Conservation (phyloP, 2,113 vertebrate species). For the Loxodonta africana region DNA sequence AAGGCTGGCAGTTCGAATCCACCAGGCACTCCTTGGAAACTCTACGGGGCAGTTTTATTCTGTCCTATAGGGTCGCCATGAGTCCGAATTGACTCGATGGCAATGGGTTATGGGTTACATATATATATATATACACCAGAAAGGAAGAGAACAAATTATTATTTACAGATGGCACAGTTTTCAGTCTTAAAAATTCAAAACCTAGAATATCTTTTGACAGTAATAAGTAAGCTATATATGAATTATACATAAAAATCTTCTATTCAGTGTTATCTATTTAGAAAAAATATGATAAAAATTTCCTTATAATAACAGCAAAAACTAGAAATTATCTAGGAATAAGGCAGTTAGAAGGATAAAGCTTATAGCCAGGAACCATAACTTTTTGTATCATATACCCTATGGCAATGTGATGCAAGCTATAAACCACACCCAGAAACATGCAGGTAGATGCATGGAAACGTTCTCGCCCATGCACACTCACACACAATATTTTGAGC, state of each 20-base stretch:
- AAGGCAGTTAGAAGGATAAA: not conserved
- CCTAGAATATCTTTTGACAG: not conserved
- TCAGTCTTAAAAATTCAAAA: not conserved
- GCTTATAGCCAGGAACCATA: not conserved
- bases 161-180: not conserved
- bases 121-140: not conserved
- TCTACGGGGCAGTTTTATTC: too few relatives aligned
- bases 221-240: not conserved
- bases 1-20: too few relatives aligned
- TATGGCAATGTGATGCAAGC: not conserved
- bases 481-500: not conserved
- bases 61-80: too few relatives aligned
- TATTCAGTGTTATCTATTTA: not conserved
- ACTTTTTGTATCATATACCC: not conserved
- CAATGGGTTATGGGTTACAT: too few relatives aligned
- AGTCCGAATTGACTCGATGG: too few relatives aligned
- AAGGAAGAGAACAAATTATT: not conserved
- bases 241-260: not conserved
- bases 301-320: not conserved
- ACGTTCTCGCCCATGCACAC: not conserved
- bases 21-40: too few relatives aligned
- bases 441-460: not conserved
- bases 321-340: not conserved
- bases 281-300: constrained; percentile 11
- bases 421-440: not conserved